phyloP scores from a whole-genome alignment of 92 coral and sea anemone species.

The Nematostella vectensis region DNA sequence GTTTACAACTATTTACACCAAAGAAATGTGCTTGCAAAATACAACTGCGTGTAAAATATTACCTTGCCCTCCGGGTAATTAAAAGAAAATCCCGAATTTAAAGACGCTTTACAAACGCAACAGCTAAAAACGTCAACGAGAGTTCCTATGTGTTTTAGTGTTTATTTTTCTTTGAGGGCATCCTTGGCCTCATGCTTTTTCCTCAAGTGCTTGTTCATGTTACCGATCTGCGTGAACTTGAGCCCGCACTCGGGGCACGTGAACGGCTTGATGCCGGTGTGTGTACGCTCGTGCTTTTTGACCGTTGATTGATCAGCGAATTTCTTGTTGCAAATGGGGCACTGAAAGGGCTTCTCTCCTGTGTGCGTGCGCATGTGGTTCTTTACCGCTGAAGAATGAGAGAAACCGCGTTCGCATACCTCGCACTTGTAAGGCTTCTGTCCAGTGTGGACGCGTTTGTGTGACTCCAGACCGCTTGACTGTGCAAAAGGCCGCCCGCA shows the following conservation, averaged over 20 bases:
- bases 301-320: constrained; percentile 76
- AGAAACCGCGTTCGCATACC: constrained; percentile 33
- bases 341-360: constrained; percentile 46
- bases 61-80: too few relatives aligned
- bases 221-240: constrained; percentile 66
- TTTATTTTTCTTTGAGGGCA: too few relatives aligned
- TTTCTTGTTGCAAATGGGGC: constrained; percentile 41
- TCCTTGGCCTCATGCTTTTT: constrained; percentile 55
- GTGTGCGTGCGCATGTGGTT: constrained; percentile 51
- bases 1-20: too few relatives aligned
- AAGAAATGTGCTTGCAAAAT: too few relatives aligned
- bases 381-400: constrained; percentile 53
- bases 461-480: constrained; percentile 62
- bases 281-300: constrained; percentile 56
- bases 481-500: constrained; percentile 58
- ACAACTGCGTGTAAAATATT: too few relatives aligned
- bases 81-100: too few relatives aligned
- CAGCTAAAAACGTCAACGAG: too few relatives aligned
- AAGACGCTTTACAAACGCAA: too few relatives aligned
- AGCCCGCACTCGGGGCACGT: constrained; percentile 45
- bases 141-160: too few relatives aligned
- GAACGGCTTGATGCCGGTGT: constrained; percentile 74
- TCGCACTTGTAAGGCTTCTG: constrained; percentile 56
- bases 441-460: constrained; percentile 70
- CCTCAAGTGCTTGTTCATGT: constrained; percentile 74